These are phyloP conservation scores for Scaptomyza montana DNA, from an alignment of 1,140 invertebrate genomes.

Conservation along the genomic window DNA sequence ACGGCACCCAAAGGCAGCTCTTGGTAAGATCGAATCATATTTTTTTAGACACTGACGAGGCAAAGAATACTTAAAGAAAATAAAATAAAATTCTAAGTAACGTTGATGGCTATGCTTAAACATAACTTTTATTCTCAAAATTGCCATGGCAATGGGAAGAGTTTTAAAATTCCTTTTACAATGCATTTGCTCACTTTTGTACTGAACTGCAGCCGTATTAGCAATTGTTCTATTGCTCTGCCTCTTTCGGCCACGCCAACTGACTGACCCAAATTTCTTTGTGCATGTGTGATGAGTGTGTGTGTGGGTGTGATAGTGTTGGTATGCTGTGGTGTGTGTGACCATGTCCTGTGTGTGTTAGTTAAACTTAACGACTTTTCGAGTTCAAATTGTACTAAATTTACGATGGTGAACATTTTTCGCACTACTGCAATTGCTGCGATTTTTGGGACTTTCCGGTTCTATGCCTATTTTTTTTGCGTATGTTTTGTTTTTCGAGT, in stretches of 20 bases:
- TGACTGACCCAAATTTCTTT: slow-evolving; percentile 70
- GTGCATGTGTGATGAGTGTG: slow-evolving; percentile 49
- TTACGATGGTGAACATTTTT: slow-evolving; percentile 71
- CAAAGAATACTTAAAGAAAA: no score
- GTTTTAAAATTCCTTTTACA: slow-evolving; percentile 6
- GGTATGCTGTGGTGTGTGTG: slow-evolving; percentile 36
- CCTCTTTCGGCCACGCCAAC: not conserved
- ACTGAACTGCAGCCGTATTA: slow-evolving; percentile 27
- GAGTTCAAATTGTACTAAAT: slow-evolving; percentile 81
- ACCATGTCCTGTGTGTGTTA: slow-evolving; percentile 42
- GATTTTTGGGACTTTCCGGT: slow-evolving; percentile 26
- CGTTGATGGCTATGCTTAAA: slow-evolving; percentile 35
- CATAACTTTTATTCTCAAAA: slow-evolving; percentile 55
- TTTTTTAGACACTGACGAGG: not conserved
- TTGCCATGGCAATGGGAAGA: slow-evolving; percentile 12
- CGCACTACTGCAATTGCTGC: slow-evolving; percentile 58
- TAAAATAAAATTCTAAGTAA: slow-evolving; percentile 6
- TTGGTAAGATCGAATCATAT: slow-evolving; percentile 6
- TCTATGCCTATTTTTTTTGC: slow-evolving; percentile 19
- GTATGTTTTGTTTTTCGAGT: not conserved
- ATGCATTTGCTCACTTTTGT: slow-evolving; percentile 41
- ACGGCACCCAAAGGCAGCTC: slow-evolving; percentile 3
- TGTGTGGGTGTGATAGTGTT: slow-evolving; percentile 9
- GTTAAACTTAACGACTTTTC: slow-evolving; percentile 81
- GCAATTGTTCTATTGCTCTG: slow-evolving; percentile 62